A percentile compares a stretch with the other conserved stretches of the same genome.
Evolutionary conservation across 2,888 invertebrate genomes (phyloP).

Genomic region (Theretra japonica): DNA sequence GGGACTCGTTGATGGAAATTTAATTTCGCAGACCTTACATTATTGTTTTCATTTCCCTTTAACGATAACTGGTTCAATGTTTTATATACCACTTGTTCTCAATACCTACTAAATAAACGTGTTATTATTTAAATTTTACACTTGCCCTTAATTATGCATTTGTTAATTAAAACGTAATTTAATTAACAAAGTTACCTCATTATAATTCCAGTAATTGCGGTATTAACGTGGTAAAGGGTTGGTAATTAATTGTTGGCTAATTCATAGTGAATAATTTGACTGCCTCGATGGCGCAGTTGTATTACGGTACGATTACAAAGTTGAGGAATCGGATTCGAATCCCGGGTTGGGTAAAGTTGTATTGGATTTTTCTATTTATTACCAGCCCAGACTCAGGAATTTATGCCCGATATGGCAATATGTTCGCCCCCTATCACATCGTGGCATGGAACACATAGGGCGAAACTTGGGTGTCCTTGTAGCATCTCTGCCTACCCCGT

Average conservation of each 20-base stretch:
- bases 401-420: too few relatives aligned
- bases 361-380: too few relatives aligned
- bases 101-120: neutral
- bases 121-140: neutral
- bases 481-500: too few relatives aligned
- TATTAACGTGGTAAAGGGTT: slow-evolving; percentile 2
- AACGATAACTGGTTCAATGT: slow-evolving; percentile 2
- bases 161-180: slow-evolving; percentile 10
- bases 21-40: slow-evolving; percentile 24
- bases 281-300: too few relatives aligned
- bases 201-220: neutral
- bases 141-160: neutral
- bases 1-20: slow-evolving; percentile 25
- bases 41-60: slow-evolving; percentile 4
- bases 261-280: neutral
- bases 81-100: neutral
- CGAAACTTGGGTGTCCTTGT: too few relatives aligned
- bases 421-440: too few relatives aligned
- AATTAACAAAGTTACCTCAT: neutral
- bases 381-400: too few relatives aligned
- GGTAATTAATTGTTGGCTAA: neutral
- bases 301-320: too few relatives aligned
- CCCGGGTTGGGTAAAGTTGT: too few relatives aligned
- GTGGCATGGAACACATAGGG: too few relatives aligned
- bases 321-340: too few relatives aligned